Evolutionary conservation across 1,140 invertebrate genomes (phyloP), one percentile per base, ranked within the genome.

Genomic region (Zaprionus tsacasi): DNA sequence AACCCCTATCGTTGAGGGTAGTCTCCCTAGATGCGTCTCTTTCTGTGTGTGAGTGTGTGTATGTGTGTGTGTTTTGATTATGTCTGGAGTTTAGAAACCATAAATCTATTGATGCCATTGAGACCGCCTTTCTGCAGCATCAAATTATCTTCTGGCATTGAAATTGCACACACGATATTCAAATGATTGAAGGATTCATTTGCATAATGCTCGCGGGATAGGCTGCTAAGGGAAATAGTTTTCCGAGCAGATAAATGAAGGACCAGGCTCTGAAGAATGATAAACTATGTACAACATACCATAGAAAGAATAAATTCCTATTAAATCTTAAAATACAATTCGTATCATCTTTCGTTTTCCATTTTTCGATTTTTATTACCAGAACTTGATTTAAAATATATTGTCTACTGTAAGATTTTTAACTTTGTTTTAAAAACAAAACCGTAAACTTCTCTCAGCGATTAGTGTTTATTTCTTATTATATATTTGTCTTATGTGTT

Each of bases 21-120:
- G 10, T 63, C 45, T 15, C 52, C 52, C 50, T 43, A 6, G n/a
- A 25, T 30, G 30, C 61, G 40, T 40, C 25, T 17, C 2, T 56
- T 17, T 7, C 3, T 6, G n/a, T 40, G 63, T 55, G 40, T 66
- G 54, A 6, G 45, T 1, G 45, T 85, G 73, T 85, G 82, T 88
- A 40, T 13, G 45, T 5, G 45, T 85, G 73, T 85, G 82, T 88
- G 85, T 89, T 88, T 88, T 89, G 85, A 89, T 89, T 89, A 81
- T 75, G 75, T 73, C 75, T 78, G 52, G 75, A 88, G 81, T 88
- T 88, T 88, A 85, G 85, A 89, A 89, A 89, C 85, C 81, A 85
- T 89, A 89, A 89, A 89, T 89, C 86, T 89, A 89, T 89, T 89
- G 85, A 89, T 85, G 81, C 61, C 85, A 82, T 88, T 89, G 85